These are phyloP conservation scores for Nymphalis c-album DNA, from an alignment of 2,888 invertebrate species.

Conservation along the genomic window DNA sequence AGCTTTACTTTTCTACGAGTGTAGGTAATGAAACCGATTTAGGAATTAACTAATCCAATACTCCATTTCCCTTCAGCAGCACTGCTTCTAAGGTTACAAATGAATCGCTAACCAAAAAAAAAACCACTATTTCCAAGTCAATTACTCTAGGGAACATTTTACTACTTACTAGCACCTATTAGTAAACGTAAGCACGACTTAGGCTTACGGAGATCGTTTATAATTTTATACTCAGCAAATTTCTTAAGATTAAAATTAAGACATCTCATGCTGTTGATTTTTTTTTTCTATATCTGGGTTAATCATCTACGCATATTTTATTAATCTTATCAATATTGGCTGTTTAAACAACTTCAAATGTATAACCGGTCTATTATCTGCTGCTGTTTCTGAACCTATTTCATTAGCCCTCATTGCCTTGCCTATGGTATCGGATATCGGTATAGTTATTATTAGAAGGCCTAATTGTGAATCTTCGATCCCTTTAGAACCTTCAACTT, in stretches of 20 bases:
- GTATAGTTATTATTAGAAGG: conserved; percentile 29
- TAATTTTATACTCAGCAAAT: conserved; percentile 79
- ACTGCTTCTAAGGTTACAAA: conserved; percentile 50
- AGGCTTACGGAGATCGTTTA: conserved; percentile 76
- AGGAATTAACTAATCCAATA: conserved; percentile 53
- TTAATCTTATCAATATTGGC: conserved; percentile 31
- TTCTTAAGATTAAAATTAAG: conserved; percentile 75
- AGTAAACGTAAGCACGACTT: conserved; percentile 71
- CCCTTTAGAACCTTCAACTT: conserved; percentile 9
- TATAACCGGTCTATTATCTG: conserved; percentile 32
- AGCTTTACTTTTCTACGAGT: conserved; percentile 76
- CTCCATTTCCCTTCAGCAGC: conserved; percentile 49
- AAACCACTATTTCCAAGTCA: conserved; percentile 88
- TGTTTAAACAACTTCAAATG: conserved; percentile 23
- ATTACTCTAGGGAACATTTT: conserved; percentile 92
- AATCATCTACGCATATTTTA: conserved; percentile 30
- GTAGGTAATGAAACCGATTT: conserved; percentile 59
- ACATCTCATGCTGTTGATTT: conserved; percentile 44
- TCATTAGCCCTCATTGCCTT: conserved; percentile 25
- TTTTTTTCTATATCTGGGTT: conserved; percentile 35
- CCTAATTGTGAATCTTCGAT: conserved; percentile 35
- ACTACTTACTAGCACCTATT: conserved; percentile 81
- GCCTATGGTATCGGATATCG: conserved; percentile 27
- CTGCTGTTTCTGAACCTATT: conserved; percentile 48
- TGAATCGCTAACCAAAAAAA: conserved; percentile 60